Conservation (phyloP, 2,113 vertebrate genomes). For the Hydropotes inermis region DNA sequence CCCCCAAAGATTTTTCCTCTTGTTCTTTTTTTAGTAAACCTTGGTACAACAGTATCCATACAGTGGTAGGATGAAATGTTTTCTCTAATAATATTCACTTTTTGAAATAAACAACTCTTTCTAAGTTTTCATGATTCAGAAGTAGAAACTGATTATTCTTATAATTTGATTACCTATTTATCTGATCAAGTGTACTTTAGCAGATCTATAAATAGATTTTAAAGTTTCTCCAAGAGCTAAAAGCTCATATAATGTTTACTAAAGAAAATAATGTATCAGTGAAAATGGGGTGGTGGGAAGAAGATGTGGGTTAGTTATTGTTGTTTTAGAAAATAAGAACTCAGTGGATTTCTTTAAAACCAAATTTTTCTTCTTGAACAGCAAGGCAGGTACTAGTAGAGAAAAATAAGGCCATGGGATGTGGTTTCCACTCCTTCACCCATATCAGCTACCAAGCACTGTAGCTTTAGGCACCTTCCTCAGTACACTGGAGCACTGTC, state of each 20-base stretch:
- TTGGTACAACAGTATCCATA: slow-evolving; percentile 9
- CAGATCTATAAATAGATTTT: slow-evolving; percentile 39
- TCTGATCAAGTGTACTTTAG: slow-evolving; percentile 36
- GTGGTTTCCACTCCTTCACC: not conserved
- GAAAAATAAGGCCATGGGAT: not conserved
- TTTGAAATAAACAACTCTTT: slow-evolving; percentile 41
- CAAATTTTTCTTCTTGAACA: slow-evolving; percentile 73
- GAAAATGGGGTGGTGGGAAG: slow-evolving; percentile 67
- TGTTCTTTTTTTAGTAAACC: not conserved
- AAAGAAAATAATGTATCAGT: slow-evolving; percentile 71
- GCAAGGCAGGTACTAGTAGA: slow-evolving; percentile 29
- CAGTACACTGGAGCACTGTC: not conserved
- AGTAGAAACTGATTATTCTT: slow-evolving; percentile 52
- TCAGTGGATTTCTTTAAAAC: slow-evolving; percentile 75
- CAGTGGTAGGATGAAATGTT: slow-evolving; percentile 34
- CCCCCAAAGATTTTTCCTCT: not conserved
- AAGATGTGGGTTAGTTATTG: slow-evolving; percentile 69
- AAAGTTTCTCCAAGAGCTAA: slow-evolving; percentile 57
- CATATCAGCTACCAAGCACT: not conserved
- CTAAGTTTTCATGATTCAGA: slow-evolving; percentile 18
- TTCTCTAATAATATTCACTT: slow-evolving; percentile 57
- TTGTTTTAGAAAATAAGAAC: slow-evolving; percentile 77
- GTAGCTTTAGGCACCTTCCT: not conserved
- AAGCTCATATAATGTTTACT: slow-evolving; percentile 72
- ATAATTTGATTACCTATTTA: slow-evolving; percentile 49